Percentiles rank a stretch among this genome's conserved stretches.
These are phyloP conservation scores for Turritopsis rubra DNA, from an alignment of 30 jellyfish, hydroid and myxozoan species.

Conservation along the genomic window DNA sequence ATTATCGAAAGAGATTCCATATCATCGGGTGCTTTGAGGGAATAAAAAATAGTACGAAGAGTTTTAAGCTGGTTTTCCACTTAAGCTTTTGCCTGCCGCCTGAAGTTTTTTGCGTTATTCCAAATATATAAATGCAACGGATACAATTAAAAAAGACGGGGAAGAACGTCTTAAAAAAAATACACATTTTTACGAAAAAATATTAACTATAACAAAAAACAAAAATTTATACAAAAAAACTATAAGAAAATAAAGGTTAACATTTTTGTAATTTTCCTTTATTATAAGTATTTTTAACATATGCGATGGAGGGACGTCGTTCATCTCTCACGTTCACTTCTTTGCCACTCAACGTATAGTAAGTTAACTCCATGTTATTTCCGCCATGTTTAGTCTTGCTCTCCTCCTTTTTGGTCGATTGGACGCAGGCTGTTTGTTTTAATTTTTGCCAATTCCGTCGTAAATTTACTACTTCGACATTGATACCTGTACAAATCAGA, in stretches of 20 bases:
- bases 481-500: neutral
- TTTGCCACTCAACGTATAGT: slow-evolving; percentile 59
- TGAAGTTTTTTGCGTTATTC: no score
- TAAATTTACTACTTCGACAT: slow-evolving; percentile 31
- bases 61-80: no score
- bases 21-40: no score
- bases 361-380: slow-evolving; percentile 36
- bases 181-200: no score
- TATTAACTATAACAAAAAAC: no score
- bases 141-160: no score
- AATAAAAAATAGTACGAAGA: no score
- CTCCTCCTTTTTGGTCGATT: neutral
- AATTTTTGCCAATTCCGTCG: slow-evolving; percentile 50
- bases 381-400: neutral
- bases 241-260: neutral
- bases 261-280: neutral
- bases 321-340: slow-evolving; percentile 34
- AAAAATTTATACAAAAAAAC: neutral
- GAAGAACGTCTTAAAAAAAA: no score
- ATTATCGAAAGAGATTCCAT: no score
- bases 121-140: no score
- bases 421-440: neutral
- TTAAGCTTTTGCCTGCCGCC: no score
- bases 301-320: neutral
- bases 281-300: neutral